A percentile compares a stretch with the other conserved stretches of the same genome.
Evolutionary conservation across 1,140 invertebrate species (phyloP).

Genomic region (Ericerus pela): DNA sequence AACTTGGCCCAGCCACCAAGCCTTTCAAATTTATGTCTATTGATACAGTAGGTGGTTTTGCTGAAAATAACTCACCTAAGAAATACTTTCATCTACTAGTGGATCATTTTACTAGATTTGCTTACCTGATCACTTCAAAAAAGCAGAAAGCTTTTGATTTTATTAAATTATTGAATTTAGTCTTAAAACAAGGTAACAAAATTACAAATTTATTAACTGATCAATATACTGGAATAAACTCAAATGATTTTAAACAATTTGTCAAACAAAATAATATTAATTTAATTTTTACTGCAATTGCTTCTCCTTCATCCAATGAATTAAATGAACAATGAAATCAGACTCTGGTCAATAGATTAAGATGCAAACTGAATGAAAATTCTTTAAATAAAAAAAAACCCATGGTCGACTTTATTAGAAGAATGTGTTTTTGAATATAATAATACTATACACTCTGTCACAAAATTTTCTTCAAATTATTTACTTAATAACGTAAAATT

Average conservation of each 20-base stretch:
- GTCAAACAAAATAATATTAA: too few relatives aligned
- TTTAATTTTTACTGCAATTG: slow-evolving; percentile 18
- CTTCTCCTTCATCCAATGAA: slow-evolving; percentile 12
- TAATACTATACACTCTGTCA: slow-evolving; percentile 17
- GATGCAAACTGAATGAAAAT: slow-evolving; percentile 14
- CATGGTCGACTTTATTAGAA: too few relatives aligned
- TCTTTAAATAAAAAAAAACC: too few relatives aligned
- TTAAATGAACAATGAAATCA: slow-evolving; percentile 11
- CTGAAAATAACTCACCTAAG: too few relatives aligned
- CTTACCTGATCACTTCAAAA: slow-evolving; percentile 18
- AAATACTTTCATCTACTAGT: too few relatives aligned
- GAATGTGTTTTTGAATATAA: slow-evolving; percentile 19
- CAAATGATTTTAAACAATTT: slow-evolving; percentile 22
- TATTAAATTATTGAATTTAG: slow-evolving; percentile 13
- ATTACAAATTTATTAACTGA: slow-evolving; percentile 21
- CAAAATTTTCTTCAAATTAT: slow-evolving; percentile 15
- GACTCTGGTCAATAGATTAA: slow-evolving; percentile 16
- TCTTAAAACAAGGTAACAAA: too few relatives aligned
- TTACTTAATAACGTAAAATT: too few relatives aligned
- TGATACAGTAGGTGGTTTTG: slow-evolving; percentile 24
- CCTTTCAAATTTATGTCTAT: slow-evolving; percentile 28
- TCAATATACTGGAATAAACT: slow-evolving; percentile 20
- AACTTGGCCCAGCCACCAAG: slow-evolving; percentile 28
- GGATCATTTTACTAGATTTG: too few relatives aligned
- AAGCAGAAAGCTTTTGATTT: slow-evolving; percentile 8